Base-by-base conservation (phyloP, 2,888 invertebrate genomes). In the Deroplatys truncata region DNA sequence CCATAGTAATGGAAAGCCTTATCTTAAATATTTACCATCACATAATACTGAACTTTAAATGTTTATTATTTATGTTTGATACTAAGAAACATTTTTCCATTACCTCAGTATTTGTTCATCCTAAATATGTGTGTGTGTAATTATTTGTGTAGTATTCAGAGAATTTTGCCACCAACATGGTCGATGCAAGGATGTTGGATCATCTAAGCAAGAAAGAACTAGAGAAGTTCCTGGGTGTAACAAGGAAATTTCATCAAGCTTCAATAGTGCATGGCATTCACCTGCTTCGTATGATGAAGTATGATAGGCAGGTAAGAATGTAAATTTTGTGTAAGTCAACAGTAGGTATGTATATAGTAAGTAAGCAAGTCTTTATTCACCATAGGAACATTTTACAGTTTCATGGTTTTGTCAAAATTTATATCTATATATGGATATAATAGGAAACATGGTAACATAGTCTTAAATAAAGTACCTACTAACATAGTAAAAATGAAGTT, bases 181-280 rank as follows among this genome's bases (percentile, higher is more conserved):
- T 99, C 29, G 98, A 99, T 93, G 98, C 98, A 3, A 95, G 98
- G 90, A 97, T 99, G 96, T 94, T 99, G 93, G 98, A 98, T 93
- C 97, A 98, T 90, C 95, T 99, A 92, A 98, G 98, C 92, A 98
- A 98, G 94, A 98, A 98, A 93, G 98, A 99, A 93, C 94, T 99
- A 92, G 98, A 98, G 93, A 98, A 98, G 93, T 97, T 98, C 93
- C 95, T 99, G 89, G 98, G 97, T 13, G 98, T 99, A 15, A 98
- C 98, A 82, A 95, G 98, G 91, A 98, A 98, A 94, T 98, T 98
- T 93, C 98, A 98, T 94, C 98, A 98, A 94, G 97, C 98, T 16
- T 98, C 98, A 92, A 97, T 99, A 92, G 97, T 98, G 88, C 98
- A 98, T 93, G 98, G 98, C 90, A 98, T 99, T 91, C 98, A 98